Percentiles rank a stretch among this genome's conserved stretches.
Conservation (phyloP, 2,888 invertebrate genomes). For the Tetranychus piercei region DNA sequence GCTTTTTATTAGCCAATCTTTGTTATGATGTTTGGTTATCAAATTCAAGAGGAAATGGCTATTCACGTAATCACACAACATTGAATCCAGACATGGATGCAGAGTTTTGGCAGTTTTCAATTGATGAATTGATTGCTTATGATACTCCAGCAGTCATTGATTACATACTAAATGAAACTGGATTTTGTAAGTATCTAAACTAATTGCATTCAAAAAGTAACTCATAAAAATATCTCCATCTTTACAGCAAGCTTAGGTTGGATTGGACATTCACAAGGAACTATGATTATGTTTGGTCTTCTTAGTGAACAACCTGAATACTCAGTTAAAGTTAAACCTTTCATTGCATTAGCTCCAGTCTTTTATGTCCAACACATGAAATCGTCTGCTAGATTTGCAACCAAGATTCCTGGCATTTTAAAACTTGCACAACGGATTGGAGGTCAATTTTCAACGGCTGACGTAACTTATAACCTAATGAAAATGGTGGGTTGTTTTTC, state of each 20-base stretch:
- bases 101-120: background rate
- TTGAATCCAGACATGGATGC: background rate
- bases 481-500: background rate
- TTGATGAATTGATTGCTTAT: background rate
- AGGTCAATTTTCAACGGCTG: too few relatives aligned
- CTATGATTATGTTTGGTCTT: background rate
- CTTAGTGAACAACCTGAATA: background rate
- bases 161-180: background rate
- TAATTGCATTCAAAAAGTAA: background rate
- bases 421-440: background rate
- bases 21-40: constrained; percentile 22
- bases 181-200: background rate
- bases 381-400: background rate
- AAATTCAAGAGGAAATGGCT: constrained; percentile 20
- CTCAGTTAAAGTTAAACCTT: background rate
- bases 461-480: too few relatives aligned
- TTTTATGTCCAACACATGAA: background rate
- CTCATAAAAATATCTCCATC: background rate
- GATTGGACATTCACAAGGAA: background rate
- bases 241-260: background rate
- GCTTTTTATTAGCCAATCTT: constrained; percentile 13
- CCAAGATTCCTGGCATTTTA: background rate
- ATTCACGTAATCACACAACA: constrained; percentile 16
- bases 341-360: background rate
- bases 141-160: background rate